Conservation (phyloP, 2,113 vertebrate species). For the Perccottus glenii region DNA sequence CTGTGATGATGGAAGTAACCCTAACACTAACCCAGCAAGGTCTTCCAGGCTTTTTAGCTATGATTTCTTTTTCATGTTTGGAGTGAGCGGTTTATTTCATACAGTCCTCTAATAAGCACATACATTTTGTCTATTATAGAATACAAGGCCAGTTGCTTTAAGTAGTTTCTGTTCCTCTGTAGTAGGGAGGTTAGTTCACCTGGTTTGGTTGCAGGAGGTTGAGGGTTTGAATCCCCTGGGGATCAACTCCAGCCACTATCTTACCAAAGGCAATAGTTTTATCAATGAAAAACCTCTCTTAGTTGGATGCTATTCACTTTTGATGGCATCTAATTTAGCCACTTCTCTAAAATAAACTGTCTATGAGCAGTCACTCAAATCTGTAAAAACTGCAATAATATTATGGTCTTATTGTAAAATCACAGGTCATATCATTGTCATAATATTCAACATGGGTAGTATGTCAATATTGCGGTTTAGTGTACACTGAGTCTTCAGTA, state of each 20-base stretch:
- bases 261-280: background rate
- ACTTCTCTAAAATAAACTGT: conserved; percentile 31
- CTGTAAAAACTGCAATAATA: too few species aligned
- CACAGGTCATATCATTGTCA: conserved; percentile 36
- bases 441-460: too few species aligned
- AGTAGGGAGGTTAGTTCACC: too few species aligned
- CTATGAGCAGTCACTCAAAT: background rate
- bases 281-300: background rate
- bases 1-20: conserved; percentile 13
- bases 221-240: too few species aligned
- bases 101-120: background rate
- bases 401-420: too few species aligned
- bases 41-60: conserved; percentile 23
- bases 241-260: too few species aligned
- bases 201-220: too few species aligned
- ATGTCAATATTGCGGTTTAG: too few species aligned
- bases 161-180: background rate
- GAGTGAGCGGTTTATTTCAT: background rate
- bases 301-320: conserved; percentile 12
- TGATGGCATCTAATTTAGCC: conserved; percentile 26
- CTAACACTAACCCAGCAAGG: background rate
- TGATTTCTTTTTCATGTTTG: background rate
- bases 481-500: too few species aligned
- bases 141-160: background rate
- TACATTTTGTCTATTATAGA: background rate